phyloP scores from a whole-genome alignment of 1,140 invertebrate species.

The Orius insidiosus region DNA sequence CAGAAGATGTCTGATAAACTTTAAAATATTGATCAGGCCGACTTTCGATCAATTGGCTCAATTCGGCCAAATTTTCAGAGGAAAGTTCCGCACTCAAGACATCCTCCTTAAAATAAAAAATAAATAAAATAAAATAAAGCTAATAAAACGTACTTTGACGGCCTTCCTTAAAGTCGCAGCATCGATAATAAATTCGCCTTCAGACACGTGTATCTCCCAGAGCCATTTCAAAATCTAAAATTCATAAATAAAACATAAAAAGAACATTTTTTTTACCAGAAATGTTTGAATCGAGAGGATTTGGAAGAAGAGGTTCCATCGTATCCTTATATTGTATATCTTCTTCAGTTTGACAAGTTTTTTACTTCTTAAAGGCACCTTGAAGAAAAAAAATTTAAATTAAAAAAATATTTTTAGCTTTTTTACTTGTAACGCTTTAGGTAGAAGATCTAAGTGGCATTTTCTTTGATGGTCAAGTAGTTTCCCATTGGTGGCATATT shows the following conservation, averaged over 20 bases:
- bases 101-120: conserved; percentile 8
- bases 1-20: conserved; percentile 4
- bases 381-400: no score
- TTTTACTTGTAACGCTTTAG: conserved; percentile 19
- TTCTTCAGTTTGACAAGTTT: background rate
- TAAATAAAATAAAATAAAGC: background rate
- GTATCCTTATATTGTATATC: background rate
- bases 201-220: background rate
- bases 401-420: no score
- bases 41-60: conserved; percentile 11
- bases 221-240: background rate
- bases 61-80: conserved; percentile 8
- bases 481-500: conserved; percentile 68
- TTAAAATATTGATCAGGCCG: conserved; percentile 13
- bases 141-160: conserved; percentile 13
- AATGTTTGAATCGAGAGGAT: conserved; percentile 1
- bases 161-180: conserved; percentile 14
- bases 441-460: conserved; percentile 39
- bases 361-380: no score
- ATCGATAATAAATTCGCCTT: conserved; percentile 17
- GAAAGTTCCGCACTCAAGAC: conserved; percentile 6
- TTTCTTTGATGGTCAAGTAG: conserved; percentile 64
- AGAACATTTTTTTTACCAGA: background rate
- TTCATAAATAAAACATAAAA: background rate
- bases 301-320: background rate